phyloP scores from a whole-genome alignment of 2,888 invertebrate genomes.

The Meiosimyza decipiens region DNA sequence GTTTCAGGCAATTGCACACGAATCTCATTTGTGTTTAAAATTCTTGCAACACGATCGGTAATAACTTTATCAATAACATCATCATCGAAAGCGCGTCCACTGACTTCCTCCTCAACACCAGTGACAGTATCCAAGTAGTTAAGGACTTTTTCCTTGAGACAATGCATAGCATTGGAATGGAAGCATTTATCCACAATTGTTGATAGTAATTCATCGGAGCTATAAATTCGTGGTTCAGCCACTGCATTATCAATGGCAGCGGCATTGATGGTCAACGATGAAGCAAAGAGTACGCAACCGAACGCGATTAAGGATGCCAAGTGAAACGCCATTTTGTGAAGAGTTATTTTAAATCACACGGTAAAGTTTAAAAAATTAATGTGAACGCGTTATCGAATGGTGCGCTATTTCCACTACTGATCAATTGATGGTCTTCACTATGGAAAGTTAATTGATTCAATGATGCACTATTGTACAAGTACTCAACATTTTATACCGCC shows the following conservation, averaged over 20 bases:
- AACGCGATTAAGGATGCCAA: conserved; percentile 69
- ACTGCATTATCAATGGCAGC: conserved; percentile 70
- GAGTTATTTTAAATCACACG: conserved; percentile 29
- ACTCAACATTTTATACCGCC: conserved; percentile 67
- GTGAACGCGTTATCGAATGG: conserved; percentile 38
- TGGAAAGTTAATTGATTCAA: conserved; percentile 64
- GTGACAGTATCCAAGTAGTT: conserved; percentile 79
- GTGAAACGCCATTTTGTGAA: conserved; percentile 59
- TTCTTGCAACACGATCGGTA: conserved; percentile 76
- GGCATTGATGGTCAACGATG: conserved; percentile 67
- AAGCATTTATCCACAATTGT: conserved; percentile 80
- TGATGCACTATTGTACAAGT: conserved; percentile 64
- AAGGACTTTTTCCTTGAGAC: conserved; percentile 82
- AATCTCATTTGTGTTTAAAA: conserved; percentile 81
- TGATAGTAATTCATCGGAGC: conserved; percentile 77
- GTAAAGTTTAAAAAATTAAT: conserved; percentile 16
- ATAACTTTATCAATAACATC: conserved; percentile 80
- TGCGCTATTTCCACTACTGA: conserved; percentile 28
- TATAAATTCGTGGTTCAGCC: conserved; percentile 70
- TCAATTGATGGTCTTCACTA: conserved; percentile 55
- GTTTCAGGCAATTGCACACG: conserved; percentile 78
- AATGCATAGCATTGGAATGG: conserved; percentile 75
- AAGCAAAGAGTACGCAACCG: conserved; percentile 70
- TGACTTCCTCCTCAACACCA: conserved; percentile 72
- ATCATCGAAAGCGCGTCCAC: conserved; percentile 72